A percentile compares a stretch with the other conserved stretches of the same genome.
Conservation (phyloP, 2,113 vertebrate genomes). For the Calcarius ornatus region DNA sequence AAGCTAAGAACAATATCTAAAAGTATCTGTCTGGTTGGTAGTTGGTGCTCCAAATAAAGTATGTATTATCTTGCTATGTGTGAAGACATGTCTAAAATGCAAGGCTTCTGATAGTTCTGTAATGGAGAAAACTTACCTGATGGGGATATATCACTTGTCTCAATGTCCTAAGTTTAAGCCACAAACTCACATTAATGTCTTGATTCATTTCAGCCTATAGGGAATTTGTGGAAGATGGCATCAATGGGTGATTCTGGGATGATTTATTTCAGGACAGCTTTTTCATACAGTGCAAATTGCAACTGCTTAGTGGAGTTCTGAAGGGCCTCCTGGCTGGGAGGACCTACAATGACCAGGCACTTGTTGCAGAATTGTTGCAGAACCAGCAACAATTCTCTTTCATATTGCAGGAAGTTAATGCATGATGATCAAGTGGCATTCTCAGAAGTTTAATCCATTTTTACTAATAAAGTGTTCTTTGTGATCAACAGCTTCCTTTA, state of each 20-base stretch:
- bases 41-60: not conserved
- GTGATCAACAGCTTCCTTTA: not conserved
- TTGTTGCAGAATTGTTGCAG: too few species aligned
- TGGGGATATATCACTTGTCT: not conserved
- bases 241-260: not conserved
- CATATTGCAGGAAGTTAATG: not conserved
- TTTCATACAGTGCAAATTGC: not conserved
- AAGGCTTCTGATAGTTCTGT: not conserved
- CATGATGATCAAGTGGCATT: not conserved
- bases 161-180: not conserved
- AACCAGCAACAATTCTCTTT: not conserved
- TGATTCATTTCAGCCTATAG: not conserved
- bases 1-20: not conserved
- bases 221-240: not conserved
- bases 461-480: not conserved
- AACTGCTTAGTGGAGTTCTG: not conserved
- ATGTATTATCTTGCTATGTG: not conserved
- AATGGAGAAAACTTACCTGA: not conserved
- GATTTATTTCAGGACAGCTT: not conserved
- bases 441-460: not conserved
- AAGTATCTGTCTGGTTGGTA: not conserved
- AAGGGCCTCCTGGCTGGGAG: not conserved
- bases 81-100: not conserved
- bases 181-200: not conserved
- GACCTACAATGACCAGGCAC: not conserved